Conservation (phyloP, 2,113 vertebrate genomes). For the Varanus salvator region DNA sequence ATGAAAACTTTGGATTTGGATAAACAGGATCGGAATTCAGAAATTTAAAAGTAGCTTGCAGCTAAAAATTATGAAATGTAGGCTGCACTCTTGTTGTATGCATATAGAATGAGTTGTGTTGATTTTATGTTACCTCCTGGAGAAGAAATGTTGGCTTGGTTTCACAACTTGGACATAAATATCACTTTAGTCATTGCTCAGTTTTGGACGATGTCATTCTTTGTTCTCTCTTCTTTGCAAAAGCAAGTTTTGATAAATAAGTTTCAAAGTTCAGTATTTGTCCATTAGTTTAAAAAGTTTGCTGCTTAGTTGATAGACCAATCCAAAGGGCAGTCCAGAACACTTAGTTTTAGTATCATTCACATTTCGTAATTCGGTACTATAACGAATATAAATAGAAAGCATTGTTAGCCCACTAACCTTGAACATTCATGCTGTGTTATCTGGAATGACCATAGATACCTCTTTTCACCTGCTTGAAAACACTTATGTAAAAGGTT, state of each 20-base stretch:
- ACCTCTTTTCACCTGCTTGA: not conserved
- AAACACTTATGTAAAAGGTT: not conserved
- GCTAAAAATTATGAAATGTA: not conserved
- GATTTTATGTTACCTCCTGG: not conserved
- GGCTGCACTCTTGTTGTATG: not conserved
- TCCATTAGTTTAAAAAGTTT: conserved; percentile 34
- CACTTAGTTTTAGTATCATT: conserved; percentile 20
- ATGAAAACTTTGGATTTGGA: not conserved
- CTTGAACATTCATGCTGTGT: not conserved
- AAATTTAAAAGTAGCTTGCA: not conserved
- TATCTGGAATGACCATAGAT: not conserved
- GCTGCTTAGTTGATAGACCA: conserved; percentile 6
- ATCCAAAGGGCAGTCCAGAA: conserved; percentile 1
- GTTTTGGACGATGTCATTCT: not conserved
- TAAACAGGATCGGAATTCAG: not conserved
- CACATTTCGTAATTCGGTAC: not conserved
- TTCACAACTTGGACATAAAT: not conserved
- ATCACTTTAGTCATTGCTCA: not conserved
- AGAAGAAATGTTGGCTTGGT: not conserved
- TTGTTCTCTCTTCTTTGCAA: not conserved
- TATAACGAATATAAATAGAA: conserved; percentile 22
- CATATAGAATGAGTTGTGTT: not conserved
- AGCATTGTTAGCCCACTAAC: not conserved
- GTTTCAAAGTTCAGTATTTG: conserved; percentile 39
- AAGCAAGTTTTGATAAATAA: conserved; percentile 29